Evolutionary conservation across 2,797 vertebrate species (phyloP).

Genomic region (Enteromius trimaculatus): DNA sequence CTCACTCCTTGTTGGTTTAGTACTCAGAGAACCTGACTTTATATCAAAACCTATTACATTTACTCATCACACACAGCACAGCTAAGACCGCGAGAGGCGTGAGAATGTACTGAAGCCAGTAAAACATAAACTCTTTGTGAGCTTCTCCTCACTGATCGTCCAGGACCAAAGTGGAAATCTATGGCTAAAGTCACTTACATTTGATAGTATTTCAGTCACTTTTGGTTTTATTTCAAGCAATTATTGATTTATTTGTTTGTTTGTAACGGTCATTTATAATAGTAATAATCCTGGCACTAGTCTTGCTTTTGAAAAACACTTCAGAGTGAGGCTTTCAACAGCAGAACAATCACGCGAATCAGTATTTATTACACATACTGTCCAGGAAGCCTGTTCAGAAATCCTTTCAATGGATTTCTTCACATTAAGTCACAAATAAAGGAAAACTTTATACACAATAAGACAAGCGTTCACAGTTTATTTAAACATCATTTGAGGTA

Average conservation of each 20-base stretch:
- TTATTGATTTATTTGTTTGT: too few relatives aligned
- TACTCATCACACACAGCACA: background rate
- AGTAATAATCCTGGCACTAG: too few relatives aligned
- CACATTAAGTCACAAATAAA: background rate
- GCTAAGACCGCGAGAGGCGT: background rate
- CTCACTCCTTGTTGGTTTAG: background rate
- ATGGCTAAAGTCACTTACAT: background rate
- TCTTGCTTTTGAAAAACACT: background rate
- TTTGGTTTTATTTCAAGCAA: too few relatives aligned
- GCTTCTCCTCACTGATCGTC: too few relatives aligned
- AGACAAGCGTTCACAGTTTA: background rate
- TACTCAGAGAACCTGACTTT: slow-evolving; percentile 41
- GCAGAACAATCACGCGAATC: background rate
- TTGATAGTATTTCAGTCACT: too few relatives aligned
- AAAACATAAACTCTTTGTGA: background rate
- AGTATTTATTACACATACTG: background rate
- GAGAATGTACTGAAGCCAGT: background rate
- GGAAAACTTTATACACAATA: background rate
- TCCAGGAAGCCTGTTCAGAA: background rate
- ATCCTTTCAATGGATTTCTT: background rate
- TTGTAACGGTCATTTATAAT: too few relatives aligned
- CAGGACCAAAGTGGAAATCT: background rate
- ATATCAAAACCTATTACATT: slow-evolving; percentile 52
- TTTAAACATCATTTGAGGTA: background rate
- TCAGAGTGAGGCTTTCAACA: background rate